Base-by-base conservation (phyloP, 2,113 vertebrate species). In the Tichodroma muraria region DNA sequence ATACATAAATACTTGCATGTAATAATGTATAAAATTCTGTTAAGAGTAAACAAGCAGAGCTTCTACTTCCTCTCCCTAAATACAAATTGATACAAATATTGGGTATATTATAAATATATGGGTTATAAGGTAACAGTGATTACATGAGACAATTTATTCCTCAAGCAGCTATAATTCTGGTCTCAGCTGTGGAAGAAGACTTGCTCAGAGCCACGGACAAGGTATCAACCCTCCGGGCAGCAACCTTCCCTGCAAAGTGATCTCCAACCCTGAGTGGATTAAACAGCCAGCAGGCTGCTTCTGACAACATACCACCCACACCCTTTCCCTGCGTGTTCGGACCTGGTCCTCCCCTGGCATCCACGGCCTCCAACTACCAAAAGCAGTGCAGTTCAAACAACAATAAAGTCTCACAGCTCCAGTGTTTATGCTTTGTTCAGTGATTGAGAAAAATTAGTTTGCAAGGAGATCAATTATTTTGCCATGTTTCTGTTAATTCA, bases 311-410 rank as follows among this genome's bases (percentile, higher is more conserved):
- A 57, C 14, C 61, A 79, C 25, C 73, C 92, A 87, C 72, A 25
- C 77, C 77, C 38, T n/a, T 19, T 31, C 9, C 22, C n/a, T 64
- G 4, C 77, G 0, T 90, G 95, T 72, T 80, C 72, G 90, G 86
- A 71, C 90, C 6, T 78, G 65, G 20, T 22, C 65, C 64, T 84
- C 27, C 59, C 60, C 82, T 50, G 69, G 14, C 31, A 89, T 17
- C 24, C 9, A 47, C 13, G 1, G 6, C 18, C 27, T 73, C 64
- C 65, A 28, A 35, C 56, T 35, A 57, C 21, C 0, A 0, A 66
- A 71, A 70, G 17, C 59, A 91, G 24, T 37, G 24, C 31, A 69
- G n/a, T 15, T 56, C 45, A 83, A 61, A 69, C 25, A 71, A n/a
- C 40, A 89, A 38, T 27, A 23, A 87, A 40, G 6, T 27, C 35